Conservation (phyloP, 2,888 invertebrate species). For the Lithophane leautieri region DNA sequence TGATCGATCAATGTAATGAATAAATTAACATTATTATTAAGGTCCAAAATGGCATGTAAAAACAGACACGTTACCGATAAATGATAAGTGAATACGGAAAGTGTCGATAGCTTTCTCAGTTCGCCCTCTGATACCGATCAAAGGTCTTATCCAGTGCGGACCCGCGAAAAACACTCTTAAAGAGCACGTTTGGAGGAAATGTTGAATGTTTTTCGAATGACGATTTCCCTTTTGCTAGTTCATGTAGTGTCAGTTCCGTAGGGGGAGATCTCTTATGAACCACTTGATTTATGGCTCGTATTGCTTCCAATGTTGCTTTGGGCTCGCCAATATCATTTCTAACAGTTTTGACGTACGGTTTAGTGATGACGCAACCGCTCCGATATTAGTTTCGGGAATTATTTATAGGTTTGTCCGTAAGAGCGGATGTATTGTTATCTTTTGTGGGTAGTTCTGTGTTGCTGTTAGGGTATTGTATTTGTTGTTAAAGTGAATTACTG, state of each 20-base stretch:
- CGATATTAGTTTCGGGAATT: slow-evolving; percentile 78
- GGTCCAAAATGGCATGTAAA: slow-evolving; percentile 71
- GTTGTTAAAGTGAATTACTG: slow-evolving; percentile 29
- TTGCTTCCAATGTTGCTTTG: slow-evolving; percentile 73
- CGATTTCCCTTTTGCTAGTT: slow-evolving; percentile 81
- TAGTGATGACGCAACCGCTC: slow-evolving; percentile 71
- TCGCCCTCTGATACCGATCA: slow-evolving; percentile 84
- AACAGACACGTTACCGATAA: slow-evolving; percentile 67
- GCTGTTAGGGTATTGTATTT: slow-evolving; percentile 35
- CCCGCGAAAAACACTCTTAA: slow-evolving; percentile 79
- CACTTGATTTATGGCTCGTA: slow-evolving; percentile 81
- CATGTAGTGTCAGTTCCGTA: slow-evolving; percentile 81
- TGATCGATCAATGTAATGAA: slow-evolving; percentile 25
- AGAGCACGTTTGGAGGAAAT: slow-evolving; percentile 73
- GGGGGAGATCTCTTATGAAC: slow-evolving; percentile 79
- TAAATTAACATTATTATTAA: slow-evolving; percentile 65
- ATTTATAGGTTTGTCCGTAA: slow-evolving; percentile 69
- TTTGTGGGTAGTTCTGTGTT: slow-evolving; percentile 46
- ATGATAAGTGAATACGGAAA: slow-evolving; percentile 82
- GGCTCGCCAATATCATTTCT: slow-evolving; percentile 77
- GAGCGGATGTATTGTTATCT: slow-evolving; percentile 62
- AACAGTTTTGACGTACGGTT: slow-evolving; percentile 77
- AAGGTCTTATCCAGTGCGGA: slow-evolving; percentile 78
- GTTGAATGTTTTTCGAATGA: slow-evolving; percentile 79
- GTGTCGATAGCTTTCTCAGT: slow-evolving; percentile 85